Base-by-base conservation (phyloP, 2,113 vertebrate species). In the Craseonycteris thonglongyai region DNA sequence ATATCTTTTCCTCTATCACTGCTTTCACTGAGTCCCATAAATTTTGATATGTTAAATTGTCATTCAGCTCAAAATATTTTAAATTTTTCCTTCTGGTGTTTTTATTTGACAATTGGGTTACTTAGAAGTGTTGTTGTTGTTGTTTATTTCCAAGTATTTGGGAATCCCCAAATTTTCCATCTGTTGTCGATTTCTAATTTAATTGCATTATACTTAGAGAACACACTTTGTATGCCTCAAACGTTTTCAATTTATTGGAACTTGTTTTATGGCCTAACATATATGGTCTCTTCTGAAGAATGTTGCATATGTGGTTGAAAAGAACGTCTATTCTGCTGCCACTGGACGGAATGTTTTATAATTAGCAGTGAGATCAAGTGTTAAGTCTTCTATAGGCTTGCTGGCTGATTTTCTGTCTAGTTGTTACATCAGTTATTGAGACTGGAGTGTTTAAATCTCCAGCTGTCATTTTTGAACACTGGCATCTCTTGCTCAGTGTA, bases 171-270 rank as follows among this genome's bases (percentile, higher is more conserved):
- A 71, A 65, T 61, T 33, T 86, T 85, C 71, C 72, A 86, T 92
- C 84, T 95, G 74, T 81, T 92, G 40, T 78, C 91, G 56, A 61
- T 63, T 61, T 92, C 61, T 86, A 75, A 88, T 90, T 88, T 95
- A 86, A 89, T 66, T 72, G 51, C 12, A 79, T 63, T 90, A 26
- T 89, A 47, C 71, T 79, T 79, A 51, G 66, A 94, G 75, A 86
- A 94, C 26, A 88, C 42, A 38, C 6, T 80, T 92, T 72, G 40
- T 51, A 51, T 80, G 61, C 84, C 75, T 91, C 14, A 75, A 40
- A 95, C 33, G 24, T 95, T 90, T 94, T 18, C 69, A 75, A 28
- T 76, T 65, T 93, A 65, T 84, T 92, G 75, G 68, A 82, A 75
- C 38, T 79, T 90, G 28, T 84, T 82, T 95, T 83, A 35, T 74